These are phyloP conservation scores for Odobenus rosmarus DNA, from an alignment of 2,113 vertebrate genomes.

Conservation along the genomic window DNA sequence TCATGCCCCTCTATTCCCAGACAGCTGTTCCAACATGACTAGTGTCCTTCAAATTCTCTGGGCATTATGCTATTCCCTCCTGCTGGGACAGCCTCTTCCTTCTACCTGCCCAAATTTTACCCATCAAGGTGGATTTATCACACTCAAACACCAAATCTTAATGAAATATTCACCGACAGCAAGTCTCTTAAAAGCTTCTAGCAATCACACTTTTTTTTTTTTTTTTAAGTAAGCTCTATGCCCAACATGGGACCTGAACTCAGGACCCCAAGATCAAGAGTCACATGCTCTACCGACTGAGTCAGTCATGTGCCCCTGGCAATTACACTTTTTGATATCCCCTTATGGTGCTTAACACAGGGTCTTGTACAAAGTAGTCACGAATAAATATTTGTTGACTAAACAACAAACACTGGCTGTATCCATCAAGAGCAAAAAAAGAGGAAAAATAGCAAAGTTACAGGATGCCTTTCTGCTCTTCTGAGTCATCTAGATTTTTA, in stretches of 20 bases:
- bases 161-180: neutral
- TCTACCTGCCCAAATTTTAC: neutral
- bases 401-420: neutral
- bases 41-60: neutral
- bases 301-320: neutral
- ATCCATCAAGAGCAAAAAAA: neutral
- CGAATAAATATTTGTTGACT: neutral
- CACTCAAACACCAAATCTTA: neutral
- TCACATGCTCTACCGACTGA: neutral
- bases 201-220: neutral
- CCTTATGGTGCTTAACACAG: neutral
- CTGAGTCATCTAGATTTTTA: neutral
- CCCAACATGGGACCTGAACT: neutral
- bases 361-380: neutral
- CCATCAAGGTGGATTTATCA: neutral
- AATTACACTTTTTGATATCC: neutral
- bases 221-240: neutral
- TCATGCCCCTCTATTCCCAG: neutral
- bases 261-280: neutral
- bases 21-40: neutral
- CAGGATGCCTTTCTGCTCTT: neutral
- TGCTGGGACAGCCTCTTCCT: neutral
- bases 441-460: neutral
- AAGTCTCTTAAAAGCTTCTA: neutral
- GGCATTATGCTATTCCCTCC: neutral